Base-by-base conservation (phyloP, 2,113 vertebrate species). In the Ariopsis seemanni region DNA sequence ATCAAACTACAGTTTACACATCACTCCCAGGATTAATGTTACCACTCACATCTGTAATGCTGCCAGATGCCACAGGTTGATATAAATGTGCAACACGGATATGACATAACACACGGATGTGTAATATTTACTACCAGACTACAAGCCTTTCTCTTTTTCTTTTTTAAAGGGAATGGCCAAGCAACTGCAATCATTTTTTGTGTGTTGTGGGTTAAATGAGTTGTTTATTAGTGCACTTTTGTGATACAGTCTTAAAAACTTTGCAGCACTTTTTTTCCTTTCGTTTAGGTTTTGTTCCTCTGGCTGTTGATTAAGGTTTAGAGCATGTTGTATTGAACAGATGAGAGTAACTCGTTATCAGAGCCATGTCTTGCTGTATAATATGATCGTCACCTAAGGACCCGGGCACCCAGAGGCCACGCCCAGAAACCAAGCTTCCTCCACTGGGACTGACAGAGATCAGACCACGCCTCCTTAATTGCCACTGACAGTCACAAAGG, bases 1-100 rank as follows among this genome's bases (percentile, higher is more conserved):
- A 55, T 78, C 5, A 53, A 8, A 1, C 25, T 55, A 14, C 75
- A 55, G 75, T 55, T 78, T 78, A 14, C 55, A 27, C 25, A 78
- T 80, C 78, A 80, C 55, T 80, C 78, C 10, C 15, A 79, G 55
- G 55, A 60, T 80, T 58, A 58, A 58, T 60, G 27, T 22, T 58
- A 80, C 11, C 77, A n/a, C 0, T 30, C 25, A 57, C 12, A 65
- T 7, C 34, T 34, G 42, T 27, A 83, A 83, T 53, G 17, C 11
- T 83, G 25, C 27, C 63, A 48, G 25, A 63, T 53, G 42, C 48
- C 50, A 50, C 82, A 2, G 18, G 8, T 10, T 69, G 10, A 83
- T n/a, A 30, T 8, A 83, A 69, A 83, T 18, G 11, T n/a, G 15
- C 6, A 18, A 18, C 42, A 53, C n/a, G 30, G 12, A 14, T 69